These are phyloP conservation scores for Eilema caniola DNA, from an alignment of 2,888 invertebrate genomes.

Conservation along the genomic window DNA sequence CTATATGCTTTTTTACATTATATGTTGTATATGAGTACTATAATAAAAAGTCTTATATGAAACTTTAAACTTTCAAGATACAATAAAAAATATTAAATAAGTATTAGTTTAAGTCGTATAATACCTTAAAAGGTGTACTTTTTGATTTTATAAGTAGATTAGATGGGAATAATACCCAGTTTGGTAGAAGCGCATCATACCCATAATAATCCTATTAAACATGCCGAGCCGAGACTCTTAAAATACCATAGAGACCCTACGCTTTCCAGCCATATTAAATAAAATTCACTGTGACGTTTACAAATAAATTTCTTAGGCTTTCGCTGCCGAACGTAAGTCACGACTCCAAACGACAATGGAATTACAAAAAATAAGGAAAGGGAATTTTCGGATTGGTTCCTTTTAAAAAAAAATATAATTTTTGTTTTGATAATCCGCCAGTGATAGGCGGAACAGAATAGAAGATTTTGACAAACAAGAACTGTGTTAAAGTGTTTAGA, in stretches of 20 bases:
- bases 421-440: slow-evolving; percentile 16
- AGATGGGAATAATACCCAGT: slow-evolving; percentile 1
- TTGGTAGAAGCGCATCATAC: slow-evolving; percentile 22
- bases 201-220: slow-evolving; percentile 26
- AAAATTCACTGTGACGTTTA: slow-evolving; percentile 33
- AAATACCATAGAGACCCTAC: slow-evolving; percentile 24
- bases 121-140: not conserved
- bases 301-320: slow-evolving; percentile 47
- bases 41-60: not conserved
- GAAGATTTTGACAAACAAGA: not conserved
- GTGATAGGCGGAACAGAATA: not conserved
- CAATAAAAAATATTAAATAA: not conserved
- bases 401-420: slow-evolving; percentile 16
- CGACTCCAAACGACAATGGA: slow-evolving; percentile 38
- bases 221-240: slow-evolving; percentile 21
- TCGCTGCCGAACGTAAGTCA: slow-evolving; percentile 48
- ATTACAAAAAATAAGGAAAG: slow-evolving; percentile 33
- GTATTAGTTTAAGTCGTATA: not conserved
- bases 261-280: slow-evolving; percentile 38
- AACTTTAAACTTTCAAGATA: not conserved
- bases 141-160: slow-evolving; percentile 1
- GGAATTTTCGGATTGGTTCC: slow-evolving; percentile 16
- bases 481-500: not conserved
- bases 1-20: too few relatives aligned
- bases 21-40: not conserved